Conservation (phyloP, 2,113 vertebrate species). For the Machaerirhynchus nigripectus region DNA sequence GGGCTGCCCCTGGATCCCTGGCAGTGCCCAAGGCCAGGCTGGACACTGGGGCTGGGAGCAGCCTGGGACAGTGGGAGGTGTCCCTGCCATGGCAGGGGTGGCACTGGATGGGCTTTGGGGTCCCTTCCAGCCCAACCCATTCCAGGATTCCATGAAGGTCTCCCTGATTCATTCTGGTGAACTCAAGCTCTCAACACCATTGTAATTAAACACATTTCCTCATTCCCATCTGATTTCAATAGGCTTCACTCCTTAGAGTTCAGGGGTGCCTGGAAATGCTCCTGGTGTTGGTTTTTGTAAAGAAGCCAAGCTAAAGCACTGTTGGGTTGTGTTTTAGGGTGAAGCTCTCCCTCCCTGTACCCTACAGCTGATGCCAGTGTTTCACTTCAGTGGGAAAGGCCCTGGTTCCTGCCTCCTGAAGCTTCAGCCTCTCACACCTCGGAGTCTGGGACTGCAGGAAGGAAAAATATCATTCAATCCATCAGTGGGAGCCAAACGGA, state of each 20-base stretch:
- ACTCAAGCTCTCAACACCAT: not conserved
- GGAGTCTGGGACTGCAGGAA: not conserved
- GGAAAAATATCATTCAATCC: not conserved
- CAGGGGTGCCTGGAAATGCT: not conserved
- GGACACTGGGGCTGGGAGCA: not conserved
- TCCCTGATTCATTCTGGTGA: not conserved
- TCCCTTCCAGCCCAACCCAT: not conserved
- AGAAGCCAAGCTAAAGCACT: rapidly evolving
- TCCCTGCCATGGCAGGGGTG: not conserved
- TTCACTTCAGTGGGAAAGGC: not conserved
- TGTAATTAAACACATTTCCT: not conserved
- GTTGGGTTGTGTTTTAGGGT: not conserved
- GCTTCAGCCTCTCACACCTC: not conserved
- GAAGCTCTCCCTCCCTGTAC: not conserved
- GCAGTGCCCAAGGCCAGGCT: not conserved
- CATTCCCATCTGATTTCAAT: not conserved
- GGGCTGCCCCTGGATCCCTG: not conserved
- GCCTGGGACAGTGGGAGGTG: not conserved
- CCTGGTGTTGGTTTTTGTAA: rapidly evolving
- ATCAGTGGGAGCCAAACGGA: not conserved
- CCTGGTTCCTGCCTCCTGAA: not conserved
- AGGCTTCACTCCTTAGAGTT: not conserved
- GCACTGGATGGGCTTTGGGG: rapidly evolving
- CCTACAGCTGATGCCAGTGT: rapidly evolving
- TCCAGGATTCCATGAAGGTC: not conserved